Evolutionary conservation across 2,797 vertebrate genomes (phyloP).

Genomic region (Lutjanus argentimaculatus): DNA sequence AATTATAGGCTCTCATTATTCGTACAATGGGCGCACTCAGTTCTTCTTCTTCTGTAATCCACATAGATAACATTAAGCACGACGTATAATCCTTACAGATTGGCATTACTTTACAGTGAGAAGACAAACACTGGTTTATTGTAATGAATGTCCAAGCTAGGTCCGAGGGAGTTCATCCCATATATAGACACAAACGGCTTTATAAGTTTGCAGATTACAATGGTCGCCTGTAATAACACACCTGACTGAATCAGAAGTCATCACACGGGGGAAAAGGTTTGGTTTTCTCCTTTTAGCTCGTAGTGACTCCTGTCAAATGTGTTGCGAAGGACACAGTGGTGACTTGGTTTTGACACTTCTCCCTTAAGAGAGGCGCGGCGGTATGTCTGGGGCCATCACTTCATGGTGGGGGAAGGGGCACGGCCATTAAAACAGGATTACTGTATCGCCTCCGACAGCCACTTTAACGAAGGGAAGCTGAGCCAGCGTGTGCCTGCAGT

Average conservation of each 20-base stretch:
- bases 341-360: conserved; percentile 74
- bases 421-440: conserved; percentile 82
- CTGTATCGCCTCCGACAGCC: conserved; percentile 78
- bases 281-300: conserved; percentile 43
- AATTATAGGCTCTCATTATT: conserved; percentile 59
- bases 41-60: conserved; percentile 63
- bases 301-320: conserved; percentile 54
- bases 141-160: conserved; percentile 15
- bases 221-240: conserved; percentile 24
- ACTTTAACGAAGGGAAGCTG: conserved; percentile 76
- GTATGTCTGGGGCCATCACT: conserved; percentile 75
- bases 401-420: conserved; percentile 78
- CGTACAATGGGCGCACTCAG: conserved; percentile 40
- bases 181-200: conserved; percentile 1
- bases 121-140: conserved; percentile 52
- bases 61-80: conserved; percentile 59
- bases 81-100: conserved; percentile 56
- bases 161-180: conserved; percentile 13
- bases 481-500: conserved; percentile 69
- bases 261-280: conserved; percentile 18
- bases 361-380: conserved; percentile 74
- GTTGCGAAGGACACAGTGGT: conserved; percentile 44
- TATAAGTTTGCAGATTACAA: neutral
- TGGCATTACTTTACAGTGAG: conserved; percentile 48
- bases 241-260: conserved; percentile 44